Evolutionary conservation across 2,113 vertebrate species (phyloP), one percentile per base, ranked within the genome.

Genomic region (Hypomesus transpacificus): DNA sequence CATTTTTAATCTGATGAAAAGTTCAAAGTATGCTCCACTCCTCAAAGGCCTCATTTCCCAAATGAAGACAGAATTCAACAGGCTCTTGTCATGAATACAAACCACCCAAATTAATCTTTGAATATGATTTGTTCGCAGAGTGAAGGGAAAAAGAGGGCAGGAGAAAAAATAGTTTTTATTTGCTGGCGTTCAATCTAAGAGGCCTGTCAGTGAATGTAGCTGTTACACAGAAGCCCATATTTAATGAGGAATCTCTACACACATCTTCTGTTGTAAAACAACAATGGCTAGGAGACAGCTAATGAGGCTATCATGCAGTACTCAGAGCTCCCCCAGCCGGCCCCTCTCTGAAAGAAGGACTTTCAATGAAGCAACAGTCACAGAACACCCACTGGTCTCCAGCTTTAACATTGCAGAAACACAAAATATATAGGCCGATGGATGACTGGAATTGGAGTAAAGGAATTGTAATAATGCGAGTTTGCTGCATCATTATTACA

Each of bases 271-370:
- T 83, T 89, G 86, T 87, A 90, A 90, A 87, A 85, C 89, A 90
- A 90, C 90, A 90, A 89, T 88, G 81, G 82, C 83, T 83, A 84
- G 87, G 82, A 90, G 78, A 84, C 89, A 88, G 87, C 89, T 91
- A 90, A 92, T 90, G 89, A 91, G 90, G 87, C 86, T 89, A 90
- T 90, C 90, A 89, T 82, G 86, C 81, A 82, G 85, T 82, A 83
- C 84, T 82, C 81, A 90, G 86, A 82, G 82, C 84, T 83, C 82
- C 87, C 80, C 34, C 53, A 85, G 82, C 81, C 60, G 81, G 84
- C 68, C 84, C 80, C 81, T 81, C 87, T 82, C 72, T 81, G 83
- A 89, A 85, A 87, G 85, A 88, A 60, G 81, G 76, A 84, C 84
- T 88, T 70, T 74, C 85, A 88, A 84, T 83, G 85, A 85, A 89